These are phyloP conservation scores for Himalopsyche phryganea DNA, from an alignment of 1,140 invertebrate genomes.

Conservation along the genomic window DNA sequence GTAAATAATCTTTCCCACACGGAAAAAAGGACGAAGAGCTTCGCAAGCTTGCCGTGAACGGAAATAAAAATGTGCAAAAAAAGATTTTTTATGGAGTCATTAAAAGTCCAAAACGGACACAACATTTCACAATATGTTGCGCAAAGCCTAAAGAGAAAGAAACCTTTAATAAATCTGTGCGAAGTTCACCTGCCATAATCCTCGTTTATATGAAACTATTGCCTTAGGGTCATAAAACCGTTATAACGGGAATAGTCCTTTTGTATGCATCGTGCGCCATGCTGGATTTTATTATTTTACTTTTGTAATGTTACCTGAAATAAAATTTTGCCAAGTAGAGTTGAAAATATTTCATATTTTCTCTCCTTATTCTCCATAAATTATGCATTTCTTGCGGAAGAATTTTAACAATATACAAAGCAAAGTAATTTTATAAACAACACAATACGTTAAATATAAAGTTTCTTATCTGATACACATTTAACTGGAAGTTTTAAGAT, in stretches of 20 bases:
- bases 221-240: constrained; percentile 7
- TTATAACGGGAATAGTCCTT: constrained; percentile 6
- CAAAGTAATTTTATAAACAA: too few species aligned
- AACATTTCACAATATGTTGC: constrained; percentile 25
- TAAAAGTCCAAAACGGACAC: constrained; percentile 17
- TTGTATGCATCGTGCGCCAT: too few species aligned
- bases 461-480: too few species aligned
- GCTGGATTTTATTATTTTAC: too few species aligned
- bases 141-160: constrained; percentile 6
- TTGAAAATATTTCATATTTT: too few species aligned
- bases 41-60: neutral
- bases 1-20: neutral
- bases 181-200: constrained; percentile 17
- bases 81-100: constrained; percentile 20
- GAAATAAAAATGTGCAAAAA: constrained; percentile 20
- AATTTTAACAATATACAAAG: too few species aligned
- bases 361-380: too few species aligned
- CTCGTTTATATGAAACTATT: constrained; percentile 4
- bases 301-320: too few species aligned
- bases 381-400: too few species aligned
- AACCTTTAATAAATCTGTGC: constrained; percentile 16
- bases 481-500: too few species aligned
- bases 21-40: constrained; percentile 4
- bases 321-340: too few species aligned
- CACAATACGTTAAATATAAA: too few species aligned